Evolutionary conservation across 2,888 invertebrate species (phyloP), one percentile per base, ranked within the genome.

Genomic region (Rhingia rostrata): DNA sequence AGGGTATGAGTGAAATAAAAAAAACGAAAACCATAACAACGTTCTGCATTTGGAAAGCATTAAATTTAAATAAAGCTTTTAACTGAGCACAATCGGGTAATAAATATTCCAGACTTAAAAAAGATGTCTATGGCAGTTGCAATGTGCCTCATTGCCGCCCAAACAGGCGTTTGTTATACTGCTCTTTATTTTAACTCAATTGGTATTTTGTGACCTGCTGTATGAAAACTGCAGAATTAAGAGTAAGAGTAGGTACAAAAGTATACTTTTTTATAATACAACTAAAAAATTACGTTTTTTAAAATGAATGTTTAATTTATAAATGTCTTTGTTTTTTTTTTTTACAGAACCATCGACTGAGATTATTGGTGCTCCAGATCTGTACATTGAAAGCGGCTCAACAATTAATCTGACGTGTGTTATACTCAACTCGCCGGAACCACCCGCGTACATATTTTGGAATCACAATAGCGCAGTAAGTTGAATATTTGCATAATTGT

Each of bases 401-500:
- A 97, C 97, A 88, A 97, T 98, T 92, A 98, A 98, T 93, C 93
- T 98, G 88, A 98, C 97, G 85, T 98, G 98, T 92, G 95, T 97
- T 89, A 97, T 98, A 88, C 93, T 96, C 83, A 96, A 96, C 91
- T 97, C 97, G 88, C 97, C 97, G 30, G 97, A 97, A 91, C 97
- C 97, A 80, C 97, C 97, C 49, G 97, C 97, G 74, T 98, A 96
- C 92, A 97, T 98, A 91, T 97, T 96, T 92, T 97, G 97, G 97
- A 97, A 97, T 93, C 97, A 97, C 92, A 97, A 97, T 92, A 95
- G 96, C 91, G 96, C 95, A 92, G 97, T 97, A 93, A 95, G 95
- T 93, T 87, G 39, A 14, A 12, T 9, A 12, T n/a, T 4, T 32
- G 5, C 1, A 12, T 3, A n/a, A n/a, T n/a, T n/a, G 9, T 1